These are phyloP conservation scores for Laticauda laticaudata DNA, from an alignment of 2,113 vertebrate genomes.

Conservation along the genomic window DNA sequence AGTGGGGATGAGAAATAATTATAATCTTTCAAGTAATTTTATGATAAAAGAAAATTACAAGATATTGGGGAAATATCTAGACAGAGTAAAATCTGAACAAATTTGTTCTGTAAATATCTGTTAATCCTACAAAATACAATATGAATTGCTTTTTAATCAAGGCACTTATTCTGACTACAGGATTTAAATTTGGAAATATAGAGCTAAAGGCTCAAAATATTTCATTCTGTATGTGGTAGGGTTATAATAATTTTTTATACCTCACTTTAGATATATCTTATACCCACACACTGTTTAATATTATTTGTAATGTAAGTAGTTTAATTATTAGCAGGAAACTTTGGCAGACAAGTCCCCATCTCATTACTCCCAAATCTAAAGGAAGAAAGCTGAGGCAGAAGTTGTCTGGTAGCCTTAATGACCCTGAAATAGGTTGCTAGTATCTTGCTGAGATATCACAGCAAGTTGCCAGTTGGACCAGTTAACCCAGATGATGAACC, in stretches of 20 bases:
- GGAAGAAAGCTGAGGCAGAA: neutral
- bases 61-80: neutral
- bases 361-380: neutral
- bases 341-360: neutral
- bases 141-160: neutral
- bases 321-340: neutral
- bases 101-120: neutral
- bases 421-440: neutral
- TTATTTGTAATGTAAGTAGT: neutral
- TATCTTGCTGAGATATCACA: neutral
- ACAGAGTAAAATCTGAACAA: neutral
- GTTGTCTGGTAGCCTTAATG: neutral
- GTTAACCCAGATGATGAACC: neutral
- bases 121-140: neutral
- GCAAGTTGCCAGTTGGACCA: neutral
- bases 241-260: neutral
- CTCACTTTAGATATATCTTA: neutral
- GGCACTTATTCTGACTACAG: neutral
- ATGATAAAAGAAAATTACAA: neutral
- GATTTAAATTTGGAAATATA: neutral
- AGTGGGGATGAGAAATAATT: neutral
- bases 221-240: neutral
- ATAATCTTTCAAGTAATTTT: neutral
- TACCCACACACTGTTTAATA: neutral
- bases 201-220: neutral